phyloP scores from a whole-genome alignment of 2,113 vertebrate genomes.

The Ochotona princeps region DNA sequence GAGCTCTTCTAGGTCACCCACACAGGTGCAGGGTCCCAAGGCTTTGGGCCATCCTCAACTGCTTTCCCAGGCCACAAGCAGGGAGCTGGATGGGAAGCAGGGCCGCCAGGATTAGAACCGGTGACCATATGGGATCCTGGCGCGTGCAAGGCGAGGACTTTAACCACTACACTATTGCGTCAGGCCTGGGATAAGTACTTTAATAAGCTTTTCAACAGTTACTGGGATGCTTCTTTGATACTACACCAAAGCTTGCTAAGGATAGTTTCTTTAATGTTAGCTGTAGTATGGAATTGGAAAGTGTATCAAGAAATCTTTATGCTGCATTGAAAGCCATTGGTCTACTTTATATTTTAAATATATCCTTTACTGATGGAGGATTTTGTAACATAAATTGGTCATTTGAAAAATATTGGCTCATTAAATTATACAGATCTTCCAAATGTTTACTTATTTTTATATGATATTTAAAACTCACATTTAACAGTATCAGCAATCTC shows the following conservation, averaged over 20 bases:
- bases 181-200: neutral
- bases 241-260: conserved; percentile 22
- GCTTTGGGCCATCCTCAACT: too few species aligned
- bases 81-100: too few species aligned
- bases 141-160: too few species aligned
- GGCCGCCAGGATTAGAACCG: too few species aligned
- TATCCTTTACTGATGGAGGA: neutral
- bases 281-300: conserved; percentile 16
- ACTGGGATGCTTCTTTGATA: conserved; percentile 38
- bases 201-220: conserved; percentile 32
- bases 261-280: conserved; percentile 38
- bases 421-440: conserved; percentile 4
- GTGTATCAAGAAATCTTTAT: neutral
- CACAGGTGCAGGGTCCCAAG: too few species aligned
- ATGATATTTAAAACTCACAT: conserved; percentile 54
- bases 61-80: too few species aligned
- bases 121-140: too few species aligned
- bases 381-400: conserved; percentile 27
- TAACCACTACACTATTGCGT: too few species aligned
- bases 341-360: conserved; percentile 23
- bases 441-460: conserved; percentile 29
- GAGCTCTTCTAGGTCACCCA: too few species aligned
- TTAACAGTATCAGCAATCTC: conserved; percentile 47
- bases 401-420: conserved; percentile 21
- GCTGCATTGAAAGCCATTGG: neutral